phyloP scores from a whole-genome alignment of 1,140 invertebrate species.

The Eulimnadia texana region DNA sequence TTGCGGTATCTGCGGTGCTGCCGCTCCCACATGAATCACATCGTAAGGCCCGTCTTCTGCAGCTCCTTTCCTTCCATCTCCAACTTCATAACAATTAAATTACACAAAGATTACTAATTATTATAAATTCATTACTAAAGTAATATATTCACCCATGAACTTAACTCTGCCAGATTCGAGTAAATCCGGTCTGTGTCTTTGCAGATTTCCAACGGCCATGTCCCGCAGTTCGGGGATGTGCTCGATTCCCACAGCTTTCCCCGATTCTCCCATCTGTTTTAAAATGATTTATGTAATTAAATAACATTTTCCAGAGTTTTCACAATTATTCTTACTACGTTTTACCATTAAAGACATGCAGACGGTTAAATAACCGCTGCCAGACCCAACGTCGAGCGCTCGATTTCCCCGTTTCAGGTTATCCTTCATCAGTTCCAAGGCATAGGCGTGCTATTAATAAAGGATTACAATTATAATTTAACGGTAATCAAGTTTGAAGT shows the following conservation, averaged over 20 bases:
- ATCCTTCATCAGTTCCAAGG: conserved; percentile 71
- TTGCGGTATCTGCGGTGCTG: conserved; percentile 59
- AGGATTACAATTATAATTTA: not conserved
- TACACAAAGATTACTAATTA: not conserved
- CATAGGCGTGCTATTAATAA: conserved; percentile 65
- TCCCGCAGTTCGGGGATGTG: conserved; percentile 75
- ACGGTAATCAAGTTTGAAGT: not conserved
- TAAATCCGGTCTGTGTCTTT: conserved; percentile 52
- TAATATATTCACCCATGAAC: conserved; percentile 42
- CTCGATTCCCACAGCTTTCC: conserved; percentile 74
- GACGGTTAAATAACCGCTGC: conserved; percentile 88
- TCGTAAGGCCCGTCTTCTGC: conserved; percentile 60
- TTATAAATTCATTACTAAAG: not conserved
- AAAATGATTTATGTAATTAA: too few relatives aligned
- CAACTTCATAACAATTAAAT: conserved; percentile 46
- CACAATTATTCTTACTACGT: too few relatives aligned
- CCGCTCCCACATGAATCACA: conserved; percentile 89
- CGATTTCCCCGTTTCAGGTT: conserved; percentile 60
- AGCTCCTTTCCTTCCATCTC: conserved; percentile 71
- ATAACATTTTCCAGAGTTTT: not conserved
- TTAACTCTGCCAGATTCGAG: conserved; percentile 46
- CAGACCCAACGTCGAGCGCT: conserved; percentile 88
- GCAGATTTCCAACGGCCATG: conserved; percentile 58
- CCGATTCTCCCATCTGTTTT: conserved; percentile 50
- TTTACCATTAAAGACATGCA: conserved; percentile 78